Evolutionary conservation across 2,888 invertebrate species (phyloP).

Genomic region (Idaea dimidiata): DNA sequence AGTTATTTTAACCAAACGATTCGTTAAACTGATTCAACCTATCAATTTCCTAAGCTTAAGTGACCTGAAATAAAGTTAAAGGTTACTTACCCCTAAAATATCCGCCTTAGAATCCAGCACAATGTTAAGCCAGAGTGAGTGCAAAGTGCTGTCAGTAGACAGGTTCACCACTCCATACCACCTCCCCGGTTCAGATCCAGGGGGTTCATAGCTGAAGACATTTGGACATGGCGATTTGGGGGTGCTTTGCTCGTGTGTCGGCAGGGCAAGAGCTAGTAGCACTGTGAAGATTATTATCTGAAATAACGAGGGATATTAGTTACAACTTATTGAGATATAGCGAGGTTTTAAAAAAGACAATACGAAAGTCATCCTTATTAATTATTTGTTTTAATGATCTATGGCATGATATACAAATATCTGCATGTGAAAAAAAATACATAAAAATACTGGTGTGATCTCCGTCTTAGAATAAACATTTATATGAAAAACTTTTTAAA

Average conservation of each 20-base stretch:
- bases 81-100: conserved; percentile 78
- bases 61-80: not conserved
- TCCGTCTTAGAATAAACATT: too few species aligned
- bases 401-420: too few species aligned
- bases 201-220: conserved; percentile 80
- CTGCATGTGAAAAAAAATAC: too few species aligned
- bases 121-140: conserved; percentile 81
- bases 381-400: too few species aligned
- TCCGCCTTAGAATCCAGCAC: conserved; percentile 81
- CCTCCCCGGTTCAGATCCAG: conserved; percentile 74
- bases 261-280: conserved; percentile 12
- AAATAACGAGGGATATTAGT: not conserved
- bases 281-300: not conserved
- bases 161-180: conserved; percentile 83
- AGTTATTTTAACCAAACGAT: too few species aligned
- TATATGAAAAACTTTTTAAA: too few species aligned
- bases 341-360: too few species aligned
- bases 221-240: conserved; percentile 81
- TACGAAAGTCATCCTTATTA: too few species aligned
- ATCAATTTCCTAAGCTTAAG: too few species aligned
- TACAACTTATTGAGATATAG: not conserved
- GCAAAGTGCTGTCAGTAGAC: conserved; percentile 77
- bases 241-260: conserved; percentile 51
- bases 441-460: too few species aligned
- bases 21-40: too few species aligned